These are phyloP conservation scores for Ciconia stormi DNA, from an alignment of 2,113 vertebrate genomes.

Conservation along the genomic window DNA sequence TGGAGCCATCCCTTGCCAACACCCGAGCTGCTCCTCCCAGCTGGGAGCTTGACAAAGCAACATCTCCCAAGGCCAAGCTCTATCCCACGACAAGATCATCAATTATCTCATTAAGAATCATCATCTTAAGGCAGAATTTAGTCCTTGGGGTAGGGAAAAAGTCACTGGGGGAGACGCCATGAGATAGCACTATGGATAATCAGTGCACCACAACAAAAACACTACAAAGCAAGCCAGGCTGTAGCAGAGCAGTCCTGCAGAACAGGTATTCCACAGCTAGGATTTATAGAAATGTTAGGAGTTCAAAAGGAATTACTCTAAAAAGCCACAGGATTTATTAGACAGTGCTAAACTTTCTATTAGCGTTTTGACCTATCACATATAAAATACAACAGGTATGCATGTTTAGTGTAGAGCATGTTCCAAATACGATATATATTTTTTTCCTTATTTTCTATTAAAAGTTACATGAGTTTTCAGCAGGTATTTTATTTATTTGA, in stretches of 20 bases:
- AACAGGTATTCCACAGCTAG: neutral
- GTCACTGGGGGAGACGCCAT: neutral
- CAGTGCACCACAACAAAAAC: neutral
- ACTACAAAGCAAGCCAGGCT: neutral
- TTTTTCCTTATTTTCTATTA: neutral
- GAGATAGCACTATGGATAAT: neutral
- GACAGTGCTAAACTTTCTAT: neutral
- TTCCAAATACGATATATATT: neutral
- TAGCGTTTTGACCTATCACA: constrained; percentile 12
- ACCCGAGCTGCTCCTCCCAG: fast-evolving
- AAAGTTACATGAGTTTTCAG: neutral
- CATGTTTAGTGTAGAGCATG: neutral
- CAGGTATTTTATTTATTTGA: neutral
- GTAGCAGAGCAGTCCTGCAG: neutral
- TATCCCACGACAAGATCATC: neutral
- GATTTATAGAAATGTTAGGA: constrained; percentile 6
- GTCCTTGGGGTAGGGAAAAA: neutral
- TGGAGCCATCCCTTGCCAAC: neutral
- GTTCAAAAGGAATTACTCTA: constrained; percentile 44
- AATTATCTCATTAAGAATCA: neutral
- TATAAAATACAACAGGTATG: neutral
- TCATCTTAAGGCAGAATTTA: neutral
- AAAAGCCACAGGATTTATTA: constrained; percentile 15
- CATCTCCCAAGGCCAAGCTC: neutral
- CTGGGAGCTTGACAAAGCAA: neutral